These are phyloP conservation scores for Mythimna impura DNA, from an alignment of 2,888 invertebrate species.

Conservation along the genomic window DNA sequence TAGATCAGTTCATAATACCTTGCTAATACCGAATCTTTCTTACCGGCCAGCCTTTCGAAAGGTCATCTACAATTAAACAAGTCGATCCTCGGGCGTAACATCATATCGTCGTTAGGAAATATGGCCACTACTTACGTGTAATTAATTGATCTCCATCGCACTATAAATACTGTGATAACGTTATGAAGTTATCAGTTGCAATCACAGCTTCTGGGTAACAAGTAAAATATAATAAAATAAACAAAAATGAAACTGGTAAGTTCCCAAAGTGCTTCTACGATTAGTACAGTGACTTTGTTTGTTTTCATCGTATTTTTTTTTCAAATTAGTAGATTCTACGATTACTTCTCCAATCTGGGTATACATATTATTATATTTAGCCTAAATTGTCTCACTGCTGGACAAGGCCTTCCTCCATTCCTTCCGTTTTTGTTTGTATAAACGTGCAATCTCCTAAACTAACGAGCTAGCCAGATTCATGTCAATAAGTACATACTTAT, in stretches of 20 bases:
- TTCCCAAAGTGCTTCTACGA: neutral
- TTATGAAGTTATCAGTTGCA: conserved; percentile 80
- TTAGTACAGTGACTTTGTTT: too few relatives aligned
- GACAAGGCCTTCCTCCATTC: neutral
- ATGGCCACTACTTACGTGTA: conserved; percentile 77
- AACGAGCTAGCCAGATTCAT: too few relatives aligned
- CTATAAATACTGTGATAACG: conserved; percentile 83
- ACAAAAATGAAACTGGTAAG: conserved; percentile 7
- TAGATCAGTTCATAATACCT: neutral
- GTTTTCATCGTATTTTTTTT: neutral
- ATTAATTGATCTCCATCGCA: conserved; percentile 78
- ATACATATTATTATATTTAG: neutral
- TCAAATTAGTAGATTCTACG: neutral
- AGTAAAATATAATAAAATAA: conserved; percentile 46
- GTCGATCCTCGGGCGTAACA: conserved; percentile 76
- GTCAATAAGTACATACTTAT: too few relatives aligned
- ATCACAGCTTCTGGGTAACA: conserved; percentile 70
- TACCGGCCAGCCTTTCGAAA: conserved; percentile 17
- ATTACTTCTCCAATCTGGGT: too few relatives aligned
- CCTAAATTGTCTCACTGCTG: neutral
- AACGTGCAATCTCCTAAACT: too few relatives aligned
- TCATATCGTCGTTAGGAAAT: conserved; percentile 76
- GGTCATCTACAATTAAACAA: conserved; percentile 74
- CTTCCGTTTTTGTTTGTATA: neutral
- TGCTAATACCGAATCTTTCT: conserved; percentile 32